Conservation (phyloP, 35 echinoderm and acorn worm genomes). For the Apostichopus japonicus region DNA sequence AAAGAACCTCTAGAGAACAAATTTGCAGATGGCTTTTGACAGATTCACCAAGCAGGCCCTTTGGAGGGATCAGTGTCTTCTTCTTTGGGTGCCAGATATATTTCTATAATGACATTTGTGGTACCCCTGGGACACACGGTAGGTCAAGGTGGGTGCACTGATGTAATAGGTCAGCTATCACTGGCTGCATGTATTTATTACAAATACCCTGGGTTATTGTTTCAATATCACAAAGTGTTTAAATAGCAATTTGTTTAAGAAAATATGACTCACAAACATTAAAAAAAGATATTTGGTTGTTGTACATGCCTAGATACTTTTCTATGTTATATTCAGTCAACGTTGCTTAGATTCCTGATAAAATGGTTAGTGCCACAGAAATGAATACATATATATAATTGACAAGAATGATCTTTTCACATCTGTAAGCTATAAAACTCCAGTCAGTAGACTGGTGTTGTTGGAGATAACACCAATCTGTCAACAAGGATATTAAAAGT, state of each 20-base stretch:
- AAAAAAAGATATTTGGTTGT: neutral
- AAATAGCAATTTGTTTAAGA: neutral
- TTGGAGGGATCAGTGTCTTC: neutral
- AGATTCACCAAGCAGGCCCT: neutral
- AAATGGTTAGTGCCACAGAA: no score
- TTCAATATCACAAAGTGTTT: neutral
- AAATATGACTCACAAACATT: neutral
- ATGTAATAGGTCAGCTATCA: neutral
- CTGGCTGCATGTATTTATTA: neutral
- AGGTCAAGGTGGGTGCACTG: constrained; percentile 19
- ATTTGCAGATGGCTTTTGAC: constrained; percentile 3
- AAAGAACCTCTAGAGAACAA: constrained; percentile 20
- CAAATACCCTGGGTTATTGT: neutral
- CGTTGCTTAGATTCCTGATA: no score
- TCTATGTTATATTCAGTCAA: no score
- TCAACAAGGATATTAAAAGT: neutral
- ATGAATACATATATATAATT: neutral
- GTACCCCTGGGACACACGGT: neutral
- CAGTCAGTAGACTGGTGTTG: neutral
- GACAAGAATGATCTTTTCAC: neutral
- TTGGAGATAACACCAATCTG: neutral
- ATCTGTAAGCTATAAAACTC: constrained; percentile 7
- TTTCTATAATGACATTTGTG: constrained; percentile 27
- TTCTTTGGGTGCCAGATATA: constrained; percentile 1
- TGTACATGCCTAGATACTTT: no score